Percentiles rank a stretch among this genome's conserved stretches.
These are phyloP conservation scores for Caenorhabditis imperialis DNA, from an alignment of 2,888 invertebrate species.

Conservation along the genomic window DNA sequence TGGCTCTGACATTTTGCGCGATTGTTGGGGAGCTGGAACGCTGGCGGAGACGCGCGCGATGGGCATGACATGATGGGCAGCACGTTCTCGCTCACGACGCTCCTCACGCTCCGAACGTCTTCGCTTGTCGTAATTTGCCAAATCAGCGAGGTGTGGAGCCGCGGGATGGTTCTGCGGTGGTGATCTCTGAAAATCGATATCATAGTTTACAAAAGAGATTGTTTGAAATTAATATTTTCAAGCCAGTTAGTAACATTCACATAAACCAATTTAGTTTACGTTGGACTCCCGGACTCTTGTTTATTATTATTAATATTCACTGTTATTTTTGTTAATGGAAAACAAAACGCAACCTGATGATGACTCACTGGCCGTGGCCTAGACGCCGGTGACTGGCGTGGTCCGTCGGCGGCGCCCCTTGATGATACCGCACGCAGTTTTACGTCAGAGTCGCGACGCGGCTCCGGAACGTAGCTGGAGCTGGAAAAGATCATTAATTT, in stretches of 20 bases:
- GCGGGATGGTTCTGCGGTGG: constrained; percentile 75
- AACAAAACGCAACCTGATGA: constrained; percentile 63
- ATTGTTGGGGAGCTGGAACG: constrained; percentile 64
- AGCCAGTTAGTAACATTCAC: not conserved
- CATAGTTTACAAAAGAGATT: constrained; percentile 11
- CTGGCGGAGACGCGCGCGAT: constrained; percentile 59
- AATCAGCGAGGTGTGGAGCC: constrained; percentile 75
- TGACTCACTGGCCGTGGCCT: constrained; percentile 66
- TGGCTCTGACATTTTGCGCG: constrained; percentile 76
- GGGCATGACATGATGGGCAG: constrained; percentile 57
- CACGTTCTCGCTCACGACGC: constrained; percentile 56
- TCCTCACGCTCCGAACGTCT: constrained; percentile 59
- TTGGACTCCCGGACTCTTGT: constrained; percentile 6
- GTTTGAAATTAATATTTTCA: not conserved
- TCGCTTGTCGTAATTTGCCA: constrained; percentile 70
- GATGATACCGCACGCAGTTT: constrained; percentile 65
- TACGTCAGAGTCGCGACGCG: constrained; percentile 63
- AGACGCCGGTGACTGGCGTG: constrained; percentile 52
- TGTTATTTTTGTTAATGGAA: constrained; percentile 8
- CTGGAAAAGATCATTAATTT: no score
- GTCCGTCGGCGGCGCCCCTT: constrained; percentile 51
- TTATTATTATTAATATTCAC: constrained; percentile 12
- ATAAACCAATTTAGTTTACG: not conserved
- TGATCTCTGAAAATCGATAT: constrained; percentile 52
- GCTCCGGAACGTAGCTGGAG: constrained; percentile 43